These are phyloP conservation scores for Spatula versicolor DNA, from an alignment of 2,797 vertebrate species.

Conservation along the genomic window DNA sequence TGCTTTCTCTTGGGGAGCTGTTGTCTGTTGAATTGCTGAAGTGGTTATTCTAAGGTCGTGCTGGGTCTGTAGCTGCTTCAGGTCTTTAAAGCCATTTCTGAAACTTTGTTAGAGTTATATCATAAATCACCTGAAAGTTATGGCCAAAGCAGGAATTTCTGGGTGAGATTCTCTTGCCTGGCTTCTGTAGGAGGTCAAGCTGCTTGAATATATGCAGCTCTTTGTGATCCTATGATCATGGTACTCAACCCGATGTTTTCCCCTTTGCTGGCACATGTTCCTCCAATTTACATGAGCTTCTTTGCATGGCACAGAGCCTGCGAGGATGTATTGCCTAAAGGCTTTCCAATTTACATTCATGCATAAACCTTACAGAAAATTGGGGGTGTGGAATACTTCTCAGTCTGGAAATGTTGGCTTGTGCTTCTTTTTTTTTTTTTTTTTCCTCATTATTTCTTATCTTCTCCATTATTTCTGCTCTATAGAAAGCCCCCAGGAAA, in stretches of 20 bases:
- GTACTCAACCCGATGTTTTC: rapidly evolving
- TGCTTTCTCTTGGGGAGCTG: background rate
- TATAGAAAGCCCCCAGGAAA: background rate
- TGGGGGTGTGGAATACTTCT: background rate
- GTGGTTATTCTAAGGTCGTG: background rate
- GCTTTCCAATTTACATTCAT: background rate
- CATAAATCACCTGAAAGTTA: background rate
- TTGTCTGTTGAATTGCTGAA: background rate
- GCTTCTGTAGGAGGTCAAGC: background rate
- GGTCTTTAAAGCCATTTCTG: background rate
- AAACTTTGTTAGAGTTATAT: background rate
- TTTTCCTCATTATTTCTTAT: background rate
- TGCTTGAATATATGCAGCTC: background rate
- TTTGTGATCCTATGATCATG: rapidly evolving
- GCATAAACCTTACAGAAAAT: background rate
- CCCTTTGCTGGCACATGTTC: rapidly evolving
- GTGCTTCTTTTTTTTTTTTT: background rate
- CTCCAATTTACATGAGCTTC: background rate
- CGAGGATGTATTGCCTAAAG: background rate
- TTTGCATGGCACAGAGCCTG: rapidly evolving
- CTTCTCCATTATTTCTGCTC: background rate
- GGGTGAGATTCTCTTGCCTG: background rate
- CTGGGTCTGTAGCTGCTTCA: background rate
- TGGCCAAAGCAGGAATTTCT: background rate
- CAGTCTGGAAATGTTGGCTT: background rate